Conservation (phyloP, 2,113 vertebrate species). For the Marmota flaviventris region DNA sequence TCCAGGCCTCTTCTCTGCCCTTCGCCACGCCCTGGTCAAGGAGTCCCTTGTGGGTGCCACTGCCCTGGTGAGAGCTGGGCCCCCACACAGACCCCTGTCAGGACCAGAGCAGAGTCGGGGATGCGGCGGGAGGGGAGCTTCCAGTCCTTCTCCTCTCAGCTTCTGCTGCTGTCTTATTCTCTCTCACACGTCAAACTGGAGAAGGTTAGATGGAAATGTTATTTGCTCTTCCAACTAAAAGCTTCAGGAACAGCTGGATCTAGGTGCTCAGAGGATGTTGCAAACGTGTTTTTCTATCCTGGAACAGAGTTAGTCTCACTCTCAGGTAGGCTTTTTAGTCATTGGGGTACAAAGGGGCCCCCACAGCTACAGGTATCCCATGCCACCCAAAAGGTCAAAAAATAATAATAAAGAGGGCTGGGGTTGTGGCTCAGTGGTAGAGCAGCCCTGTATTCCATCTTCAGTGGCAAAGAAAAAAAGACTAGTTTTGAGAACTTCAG, state of each 20-base stretch:
- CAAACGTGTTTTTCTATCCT: neutral
- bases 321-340: neutral
- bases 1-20: slow-evolving; percentile 80
- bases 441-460: too few relatives aligned
- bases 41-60: slow-evolving; percentile 88
- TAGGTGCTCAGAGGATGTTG: neutral
- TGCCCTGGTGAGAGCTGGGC: slow-evolving; percentile 81
- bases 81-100: accelerated
- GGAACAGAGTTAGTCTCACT: neutral
- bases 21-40: slow-evolving; percentile 82
- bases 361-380: neutral
- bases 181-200: neutral
- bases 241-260: slow-evolving; percentile 39
- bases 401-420: neutral
- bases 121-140: accelerated
- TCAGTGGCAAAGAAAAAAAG: neutral
- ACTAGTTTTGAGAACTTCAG: neutral
- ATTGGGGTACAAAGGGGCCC: neutral
- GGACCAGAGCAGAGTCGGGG: neutral
- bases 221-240: neutral
- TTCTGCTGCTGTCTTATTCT: neutral
- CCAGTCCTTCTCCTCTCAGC: neutral
- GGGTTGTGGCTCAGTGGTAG: too few relatives aligned
- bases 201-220: neutral
- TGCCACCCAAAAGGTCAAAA: neutral